A percentile compares a stretch with the other conserved stretches of the same genome.
Evolutionary conservation across 1,140 invertebrate species (phyloP).

Genomic region (Solenopsis invicta): DNA sequence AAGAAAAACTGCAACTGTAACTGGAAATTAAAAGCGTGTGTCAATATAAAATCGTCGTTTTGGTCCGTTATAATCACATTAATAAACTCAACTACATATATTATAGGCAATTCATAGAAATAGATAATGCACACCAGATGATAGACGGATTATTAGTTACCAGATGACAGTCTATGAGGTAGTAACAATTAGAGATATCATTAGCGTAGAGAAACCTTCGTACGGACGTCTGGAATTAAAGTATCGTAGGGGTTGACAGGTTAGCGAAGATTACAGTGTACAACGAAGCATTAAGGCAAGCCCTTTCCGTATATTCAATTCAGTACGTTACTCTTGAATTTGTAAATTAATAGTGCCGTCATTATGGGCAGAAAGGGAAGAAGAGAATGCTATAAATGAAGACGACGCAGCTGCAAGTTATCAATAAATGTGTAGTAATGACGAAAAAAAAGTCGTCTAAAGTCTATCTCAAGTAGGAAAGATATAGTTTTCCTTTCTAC

Average conservation of each 20-base stretch:
- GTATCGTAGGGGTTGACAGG: constrained; percentile 43
- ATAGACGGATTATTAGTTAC: constrained; percentile 68
- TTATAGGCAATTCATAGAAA: constrained; percentile 37
- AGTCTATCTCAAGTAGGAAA: constrained; percentile 1
- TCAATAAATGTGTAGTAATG: constrained; percentile 15
- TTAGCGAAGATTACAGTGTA: constrained; percentile 63
- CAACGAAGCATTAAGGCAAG: constrained; percentile 59
- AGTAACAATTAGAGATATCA: constrained; percentile 70
- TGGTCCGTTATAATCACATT: constrained; percentile 48
- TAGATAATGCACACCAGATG: constrained; percentile 60
- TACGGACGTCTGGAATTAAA: constrained; percentile 52
- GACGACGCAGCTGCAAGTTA: constrained; percentile 30
- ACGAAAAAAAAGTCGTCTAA: background rate
- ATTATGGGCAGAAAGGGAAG: constrained; percentile 24
- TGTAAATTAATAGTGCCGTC: constrained; percentile 38
- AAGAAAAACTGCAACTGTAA: background rate
- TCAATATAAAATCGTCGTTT: constrained; percentile 35
- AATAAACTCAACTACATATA: constrained; percentile 32
- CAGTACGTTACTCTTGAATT: constrained; percentile 27
- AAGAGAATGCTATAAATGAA: background rate
- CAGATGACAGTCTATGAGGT: constrained; percentile 67
- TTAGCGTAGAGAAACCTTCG: constrained; percentile 58
- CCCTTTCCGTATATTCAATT: constrained; percentile 38
- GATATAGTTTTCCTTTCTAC: background rate
- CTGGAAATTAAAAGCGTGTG: constrained; percentile 10